A percentile compares a stretch with the other conserved stretches of the same genome.
Evolutionary conservation across 1,140 invertebrate species (phyloP).

Genomic region (Sycobia sp.): DNA sequence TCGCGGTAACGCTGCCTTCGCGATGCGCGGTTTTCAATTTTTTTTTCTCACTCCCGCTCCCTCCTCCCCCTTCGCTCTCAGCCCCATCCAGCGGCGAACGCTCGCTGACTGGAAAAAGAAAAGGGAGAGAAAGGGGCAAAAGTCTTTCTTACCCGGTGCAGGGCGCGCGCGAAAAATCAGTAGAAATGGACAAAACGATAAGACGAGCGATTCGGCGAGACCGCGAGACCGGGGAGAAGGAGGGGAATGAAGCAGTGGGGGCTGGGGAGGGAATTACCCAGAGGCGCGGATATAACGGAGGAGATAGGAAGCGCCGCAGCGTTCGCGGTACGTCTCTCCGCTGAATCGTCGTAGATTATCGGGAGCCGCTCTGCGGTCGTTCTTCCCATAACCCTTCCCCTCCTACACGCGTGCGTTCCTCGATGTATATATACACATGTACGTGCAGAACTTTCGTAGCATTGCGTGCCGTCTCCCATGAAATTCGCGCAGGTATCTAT

Average conservation of each 20-base stretch:
- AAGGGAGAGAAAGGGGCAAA: neutral
- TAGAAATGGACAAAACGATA: neutral
- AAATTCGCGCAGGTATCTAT: too few relatives aligned
- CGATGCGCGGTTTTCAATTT: too few relatives aligned
- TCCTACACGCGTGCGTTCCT: too few relatives aligned
- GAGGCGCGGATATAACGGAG: neutral
- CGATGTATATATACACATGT: too few relatives aligned
- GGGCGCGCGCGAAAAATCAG: neutral
- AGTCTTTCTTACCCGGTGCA: too few relatives aligned
- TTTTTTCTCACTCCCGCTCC: too few relatives aligned
- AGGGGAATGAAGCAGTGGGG: neutral
- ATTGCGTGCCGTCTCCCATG: too few relatives aligned
- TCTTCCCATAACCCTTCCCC: neutral
- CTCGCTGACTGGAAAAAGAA: neutral
- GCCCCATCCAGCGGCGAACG: too few relatives aligned
- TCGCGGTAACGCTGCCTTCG: too few relatives aligned
- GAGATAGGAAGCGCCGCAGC: neutral
- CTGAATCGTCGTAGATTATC: conserved; percentile 13
- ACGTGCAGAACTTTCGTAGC: too few relatives aligned
- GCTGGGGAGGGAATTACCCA: neutral
- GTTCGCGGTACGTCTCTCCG: neutral
- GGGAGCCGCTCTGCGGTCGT: neutral
- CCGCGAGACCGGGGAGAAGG: neutral
- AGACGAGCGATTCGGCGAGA: neutral
- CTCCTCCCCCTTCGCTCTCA: too few relatives aligned